Conservation (phyloP, 2,888 invertebrate species). For the Cistogaster globosa region DNA sequence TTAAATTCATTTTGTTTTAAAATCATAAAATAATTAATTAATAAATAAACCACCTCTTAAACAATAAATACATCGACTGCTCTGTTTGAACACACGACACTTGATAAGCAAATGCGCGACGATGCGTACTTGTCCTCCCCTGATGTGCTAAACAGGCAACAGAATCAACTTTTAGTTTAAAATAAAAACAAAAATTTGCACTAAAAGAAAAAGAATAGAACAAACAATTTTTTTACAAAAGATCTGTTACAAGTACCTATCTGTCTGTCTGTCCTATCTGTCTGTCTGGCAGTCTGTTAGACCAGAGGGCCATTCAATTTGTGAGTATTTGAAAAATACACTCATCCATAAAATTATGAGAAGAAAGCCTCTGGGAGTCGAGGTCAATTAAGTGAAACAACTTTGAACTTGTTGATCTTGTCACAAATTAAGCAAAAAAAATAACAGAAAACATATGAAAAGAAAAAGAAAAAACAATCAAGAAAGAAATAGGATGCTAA, state of each 20-base stretch:
- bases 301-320: slow-evolving; percentile 11
- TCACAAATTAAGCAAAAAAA: slow-evolving; percentile 81
- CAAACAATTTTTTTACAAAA: slow-evolving; percentile 1
- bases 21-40: too few relatives aligned
- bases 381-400: slow-evolving; percentile 83
- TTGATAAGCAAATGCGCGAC: slow-evolving; percentile 29
- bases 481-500: not conserved
- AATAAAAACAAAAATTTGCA: not conserved
- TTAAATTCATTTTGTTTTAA: too few relatives aligned
- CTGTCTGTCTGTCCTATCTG: not conserved
- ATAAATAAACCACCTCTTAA: not conserved
- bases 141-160: not conserved
- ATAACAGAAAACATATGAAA: slow-evolving; percentile 73
- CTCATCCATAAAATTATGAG: slow-evolving; percentile 16
- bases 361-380: slow-evolving; percentile 76
- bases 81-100: slow-evolving; percentile 1
- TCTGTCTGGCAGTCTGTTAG: not conserved
- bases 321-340: not conserved
- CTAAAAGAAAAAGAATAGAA: not conserved
- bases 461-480: slow-evolving; percentile 1
- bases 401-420: slow-evolving; percentile 84
- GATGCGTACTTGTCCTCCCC: slow-evolving; percentile 3
- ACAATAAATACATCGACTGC: slow-evolving; percentile 5
- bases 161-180: not conserved
- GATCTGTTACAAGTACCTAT: slow-evolving; percentile 50